Base-by-base conservation (phyloP, 2,113 vertebrate species). In the Aphyosemion australe region DNA sequence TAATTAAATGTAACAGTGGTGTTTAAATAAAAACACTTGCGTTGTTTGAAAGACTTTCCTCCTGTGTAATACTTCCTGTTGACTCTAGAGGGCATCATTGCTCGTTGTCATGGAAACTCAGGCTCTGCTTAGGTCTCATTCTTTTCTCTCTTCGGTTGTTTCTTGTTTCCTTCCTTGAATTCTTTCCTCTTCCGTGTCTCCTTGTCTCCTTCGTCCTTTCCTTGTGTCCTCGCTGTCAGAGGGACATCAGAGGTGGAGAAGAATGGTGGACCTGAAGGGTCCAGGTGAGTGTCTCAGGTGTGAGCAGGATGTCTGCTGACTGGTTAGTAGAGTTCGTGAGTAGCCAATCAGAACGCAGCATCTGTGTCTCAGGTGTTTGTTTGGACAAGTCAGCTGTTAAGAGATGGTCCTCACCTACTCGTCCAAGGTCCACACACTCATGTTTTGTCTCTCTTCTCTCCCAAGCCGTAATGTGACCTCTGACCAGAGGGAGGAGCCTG, bases 401-500 rank as follows among this genome's bases (percentile, higher is more conserved):
- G 42, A 26, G 26, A 26, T 26, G 26, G 41, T 48, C 46, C 6
- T 19, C 46, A 19, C 46, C 9, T 8, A 10, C 12, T 69, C 6
- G 12, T 42, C 41, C 10, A 13, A 11, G 10, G 41, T 42, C 41
- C 41, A 42, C 41, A 41, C 39, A 11, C 41, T 42, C 3, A 42
- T 10, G 12, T 13, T 4, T 12, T 39, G 8, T 61, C 39, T 45
- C 19, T 46, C 18, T 12, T 49, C 15, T 43, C 10, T 50, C 39
- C n/a, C 11, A 56, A 81, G 79, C 45, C 79, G 61, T 15, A 65
- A 53, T 1, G 57, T 73, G 16, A 43, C 69, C 0, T 65, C 55
- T 0, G 79, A 81, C 4, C 74, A 61, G 61, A 65, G 31, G 57
- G 79, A 72, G 42, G 79, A 77, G 19, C 61, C 69, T 1, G 69